phyloP scores from a whole-genome alignment of 2,888 invertebrate genomes.

The Automeris io region DNA sequence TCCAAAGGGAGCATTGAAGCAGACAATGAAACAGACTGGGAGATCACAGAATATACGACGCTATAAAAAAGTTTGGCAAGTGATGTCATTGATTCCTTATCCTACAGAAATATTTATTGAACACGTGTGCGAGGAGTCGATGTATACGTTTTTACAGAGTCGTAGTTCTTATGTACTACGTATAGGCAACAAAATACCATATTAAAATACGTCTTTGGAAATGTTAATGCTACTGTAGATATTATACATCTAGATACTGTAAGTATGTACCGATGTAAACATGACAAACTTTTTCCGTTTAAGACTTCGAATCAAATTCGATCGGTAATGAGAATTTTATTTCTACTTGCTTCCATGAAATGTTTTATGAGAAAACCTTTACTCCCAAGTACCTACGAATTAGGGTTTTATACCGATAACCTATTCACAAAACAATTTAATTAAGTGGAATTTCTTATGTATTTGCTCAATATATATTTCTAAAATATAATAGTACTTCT shows the following conservation, averaged over 20 bases:
- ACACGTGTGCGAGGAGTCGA: slow-evolving; percentile 1
- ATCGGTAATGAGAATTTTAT: slow-evolving; percentile 11
- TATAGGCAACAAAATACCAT: no score
- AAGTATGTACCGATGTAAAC: no score
- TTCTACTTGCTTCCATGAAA: background rate
- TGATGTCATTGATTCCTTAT: no score
- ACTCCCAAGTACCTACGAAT: background rate
- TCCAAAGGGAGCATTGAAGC: no score
- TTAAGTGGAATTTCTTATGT: slow-evolving; percentile 7
- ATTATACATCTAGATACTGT: no score
- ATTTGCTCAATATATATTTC: slow-evolving; percentile 1
- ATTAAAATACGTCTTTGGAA: no score
- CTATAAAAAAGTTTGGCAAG: no score
- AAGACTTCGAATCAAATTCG: slow-evolving; percentile 17
- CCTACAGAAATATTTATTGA: no score
- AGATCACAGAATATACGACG: background rate
- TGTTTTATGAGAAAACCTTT: background rate
- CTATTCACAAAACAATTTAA: background rate
- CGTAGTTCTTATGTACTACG: no score
- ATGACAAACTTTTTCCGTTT: slow-evolving; percentile 20
- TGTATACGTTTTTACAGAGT: no score
- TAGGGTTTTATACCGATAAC: background rate
- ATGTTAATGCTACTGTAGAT: no score
- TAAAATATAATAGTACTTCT: background rate
- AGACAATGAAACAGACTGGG: no score